Base-by-base conservation (phyloP, 2,888 invertebrate genomes). In the Zeuzera pyrina region DNA sequence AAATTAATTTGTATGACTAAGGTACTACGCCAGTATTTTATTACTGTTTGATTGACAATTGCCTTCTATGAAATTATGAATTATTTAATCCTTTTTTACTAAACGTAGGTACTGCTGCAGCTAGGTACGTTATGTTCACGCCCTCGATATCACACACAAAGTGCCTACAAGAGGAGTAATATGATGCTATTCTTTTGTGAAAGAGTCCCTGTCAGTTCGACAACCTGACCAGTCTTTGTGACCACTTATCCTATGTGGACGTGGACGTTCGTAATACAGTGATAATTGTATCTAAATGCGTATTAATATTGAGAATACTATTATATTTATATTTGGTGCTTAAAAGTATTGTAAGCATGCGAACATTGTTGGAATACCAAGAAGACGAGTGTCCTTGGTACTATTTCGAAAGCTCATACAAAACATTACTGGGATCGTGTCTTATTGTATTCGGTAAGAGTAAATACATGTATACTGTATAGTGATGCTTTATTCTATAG, bases 391-490 rank as follows among this genome's bases (percentile, higher is more conserved):
- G 84, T 55, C 83, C 84, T 43, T 84, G 79, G 81, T 84, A 78
- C 72, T 76, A 79, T 46, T 79, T 85, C 50, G 85, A 85, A 50
- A 64, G 76, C 64, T 85, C 85, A 26, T 83, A 83, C 50, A 84
- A 85, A 63, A 71, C 74, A 27, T 59, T 85, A 38, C 54, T 86
- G 43, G 85, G 85, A 55, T 70, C 76, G 42, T 85, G 84, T 54
- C 76, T 85, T 33, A 64, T 85, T 54, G 62, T 85, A 42, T 85
- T 85, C 55, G 85, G 85, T 85, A 53, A 67, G 85, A n/a, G n/a
- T n/a, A n/a, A n/a, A n/a, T n/a, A n/a, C n/a, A n/a, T n/a, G n/a
- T n/a, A n/a, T n/a, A n/a, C n/a, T n/a, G n/a, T n/a, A n/a, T n/a
- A n/a, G n/a, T n/a, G n/a, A n/a, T n/a, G n/a, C n/a, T n/a, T n/a